A percentile compares a stretch with the other conserved stretches of the same genome.
phyloP scores from a whole-genome alignment of 2,888 invertebrate genomes.

The Clusia tigrina region DNA sequence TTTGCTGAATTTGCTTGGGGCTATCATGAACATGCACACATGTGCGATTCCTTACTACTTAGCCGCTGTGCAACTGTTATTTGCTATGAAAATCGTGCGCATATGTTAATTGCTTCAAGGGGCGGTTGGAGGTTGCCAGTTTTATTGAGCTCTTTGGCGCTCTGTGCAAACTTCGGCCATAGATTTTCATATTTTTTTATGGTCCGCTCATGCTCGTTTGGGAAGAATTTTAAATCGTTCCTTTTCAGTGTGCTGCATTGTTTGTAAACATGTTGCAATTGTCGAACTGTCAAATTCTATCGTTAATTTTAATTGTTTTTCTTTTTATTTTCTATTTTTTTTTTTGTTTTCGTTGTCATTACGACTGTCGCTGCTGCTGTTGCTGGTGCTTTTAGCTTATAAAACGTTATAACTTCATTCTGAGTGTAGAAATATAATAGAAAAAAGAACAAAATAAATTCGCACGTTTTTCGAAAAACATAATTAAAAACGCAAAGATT shows the following conservation, averaged over 20 bases:
- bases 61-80: slow-evolving; percentile 19
- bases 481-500: too few species aligned
- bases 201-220: background rate
- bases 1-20: background rate
- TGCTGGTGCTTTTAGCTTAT: too few species aligned
- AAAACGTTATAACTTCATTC: too few species aligned
- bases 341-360: too few species aligned
- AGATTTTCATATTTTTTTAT: background rate
- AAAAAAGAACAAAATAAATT: too few species aligned
- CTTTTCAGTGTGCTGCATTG: background rate
- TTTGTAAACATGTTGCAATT: slow-evolving; percentile 1
- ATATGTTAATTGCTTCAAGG: slow-evolving; percentile 32
- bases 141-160: background rate
- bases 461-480: too few species aligned
- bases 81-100: slow-evolving; percentile 32
- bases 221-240: slow-evolving; percentile 1
- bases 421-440: too few species aligned
- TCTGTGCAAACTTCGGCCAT: background rate
- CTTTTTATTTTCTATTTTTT: too few species aligned
- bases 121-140: slow-evolving; percentile 10
- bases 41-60: background rate
- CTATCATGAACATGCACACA: background rate
- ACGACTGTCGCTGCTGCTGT: too few species aligned
- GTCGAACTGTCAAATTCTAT: slow-evolving; percentile 12
- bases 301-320: slow-evolving; percentile 17